These are phyloP conservation scores for Felis catus DNA, from an alignment of 2,113 vertebrate genomes.

Conservation along the genomic window F.catus_Fca126_mat1.0 CM031416.1:103566001-103566500, in stretches of 20 bases:
- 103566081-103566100: neutral
- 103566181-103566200: neutral
- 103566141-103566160: neutral
- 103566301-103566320: neutral
- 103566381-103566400: neutral
- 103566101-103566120: neutral
- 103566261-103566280: neutral
- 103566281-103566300: neutral
- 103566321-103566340: neutral
- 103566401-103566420: neutral
- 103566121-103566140: neutral
- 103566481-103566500: neutral
- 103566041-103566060: neutral
- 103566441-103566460: neutral
- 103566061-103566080: neutral
- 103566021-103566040: neutral
- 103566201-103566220: neutral
- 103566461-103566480: neutral
- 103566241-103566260: neutral
- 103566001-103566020: neutral
- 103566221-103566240: neutral
- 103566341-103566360: neutral
- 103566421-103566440: neutral
- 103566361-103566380: neutral
- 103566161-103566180: neutral